These are phyloP conservation scores for Prosopocoilus inquinatus DNA, from an alignment of 2,888 invertebrate genomes.

Conservation along the genomic window DNA sequence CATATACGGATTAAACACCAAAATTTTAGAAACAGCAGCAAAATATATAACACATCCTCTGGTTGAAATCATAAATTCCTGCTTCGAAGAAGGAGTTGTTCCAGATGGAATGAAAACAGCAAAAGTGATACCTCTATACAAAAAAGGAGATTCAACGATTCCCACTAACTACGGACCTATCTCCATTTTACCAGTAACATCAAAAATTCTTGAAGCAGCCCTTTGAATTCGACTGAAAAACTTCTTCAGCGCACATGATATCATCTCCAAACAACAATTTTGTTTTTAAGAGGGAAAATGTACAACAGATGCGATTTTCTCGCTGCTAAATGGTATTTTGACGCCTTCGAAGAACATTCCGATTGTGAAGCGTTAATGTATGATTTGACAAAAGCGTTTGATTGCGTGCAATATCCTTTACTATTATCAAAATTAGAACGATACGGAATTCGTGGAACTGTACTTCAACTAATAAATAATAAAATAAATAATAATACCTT, in stretches of 20 bases:
- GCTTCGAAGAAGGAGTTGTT: not conserved
- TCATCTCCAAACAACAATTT: not conserved
- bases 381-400: not conserved
- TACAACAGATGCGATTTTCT: too few species aligned
- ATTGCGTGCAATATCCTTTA: not conserved
- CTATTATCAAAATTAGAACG: not conserved
- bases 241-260: too few species aligned
- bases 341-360: not conserved
- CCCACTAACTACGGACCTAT: too few species aligned
- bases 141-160: not conserved
- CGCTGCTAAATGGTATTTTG: too few species aligned
- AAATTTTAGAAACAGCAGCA: too few species aligned
- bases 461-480: too few species aligned
- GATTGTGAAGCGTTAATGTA: not conserved
- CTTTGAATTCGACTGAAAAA: too few species aligned
- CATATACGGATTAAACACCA: too few species aligned
- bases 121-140: not conserved
- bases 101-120: conserved; percentile 4
- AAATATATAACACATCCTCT: too few species aligned
- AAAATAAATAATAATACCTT: too few species aligned
- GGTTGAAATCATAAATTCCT: not conserved
- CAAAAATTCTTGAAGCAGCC: too few species aligned
- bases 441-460: not conserved
- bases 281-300: not conserved
- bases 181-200: too few species aligned